Percentiles rank a stretch among this genome's conserved stretches.
Evolutionary conservation across 2,797 vertebrate genomes (phyloP).

Genomic region (Aldrovandia affinis): DNA sequence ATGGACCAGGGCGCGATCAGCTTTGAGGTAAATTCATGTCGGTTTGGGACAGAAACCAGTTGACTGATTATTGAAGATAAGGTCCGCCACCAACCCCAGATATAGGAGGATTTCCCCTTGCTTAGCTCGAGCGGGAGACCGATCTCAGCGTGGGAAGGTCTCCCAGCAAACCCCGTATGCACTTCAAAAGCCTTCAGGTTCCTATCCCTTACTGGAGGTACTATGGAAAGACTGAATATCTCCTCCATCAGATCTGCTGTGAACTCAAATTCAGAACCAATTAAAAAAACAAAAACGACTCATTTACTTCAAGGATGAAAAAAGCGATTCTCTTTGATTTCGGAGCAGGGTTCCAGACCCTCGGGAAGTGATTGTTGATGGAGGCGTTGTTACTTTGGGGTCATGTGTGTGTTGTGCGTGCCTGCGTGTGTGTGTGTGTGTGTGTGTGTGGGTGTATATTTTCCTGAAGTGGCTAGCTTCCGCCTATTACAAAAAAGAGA

Average conservation of each 20-base stretch:
- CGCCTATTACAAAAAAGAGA: constrained; percentile 23
- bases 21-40: constrained; percentile 80
- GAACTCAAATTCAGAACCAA: constrained; percentile 52
- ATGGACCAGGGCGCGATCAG: constrained; percentile 74
- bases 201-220: constrained; percentile 57
- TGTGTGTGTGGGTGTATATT: constrained; percentile 47
- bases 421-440: constrained; percentile 41
- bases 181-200: constrained; percentile 70
- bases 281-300: constrained; percentile 51
- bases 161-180: constrained; percentile 72
- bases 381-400: constrained; percentile 61
- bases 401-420: constrained; percentile 28
- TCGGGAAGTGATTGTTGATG: constrained; percentile 40
- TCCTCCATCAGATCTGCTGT: constrained; percentile 64
- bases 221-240: constrained; percentile 70
- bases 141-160: constrained; percentile 60
- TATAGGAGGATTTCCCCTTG: constrained; percentile 62
- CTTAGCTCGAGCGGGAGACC: constrained; percentile 68
- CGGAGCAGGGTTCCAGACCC: constrained; percentile 38
- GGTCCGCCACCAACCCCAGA: constrained; percentile 66
- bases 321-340: constrained; percentile 48
- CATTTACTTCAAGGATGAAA: constrained; percentile 50
- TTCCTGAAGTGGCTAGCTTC: constrained; percentile 42
- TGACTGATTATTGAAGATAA: constrained; percentile 74
- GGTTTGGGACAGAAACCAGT: constrained; percentile 64